Evolutionary conservation across 1,140 invertebrate genomes (phyloP).

Genomic region (Orussus abietinus): DNA sequence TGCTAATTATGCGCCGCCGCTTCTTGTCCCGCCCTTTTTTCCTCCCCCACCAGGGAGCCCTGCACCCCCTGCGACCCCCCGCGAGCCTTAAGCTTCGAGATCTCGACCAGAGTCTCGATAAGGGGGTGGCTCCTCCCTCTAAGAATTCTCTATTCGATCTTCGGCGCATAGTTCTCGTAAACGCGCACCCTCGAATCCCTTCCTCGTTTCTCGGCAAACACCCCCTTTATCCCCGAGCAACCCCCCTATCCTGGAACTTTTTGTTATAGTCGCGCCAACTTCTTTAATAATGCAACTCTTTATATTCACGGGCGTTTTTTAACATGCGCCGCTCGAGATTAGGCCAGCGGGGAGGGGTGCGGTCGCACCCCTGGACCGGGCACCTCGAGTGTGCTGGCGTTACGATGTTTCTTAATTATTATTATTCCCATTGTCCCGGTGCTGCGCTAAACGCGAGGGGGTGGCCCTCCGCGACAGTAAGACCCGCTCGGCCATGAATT

Average conservation of each 20-base stretch:
- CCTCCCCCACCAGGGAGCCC: constrained; percentile 7
- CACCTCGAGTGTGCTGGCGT: constrained; percentile 42
- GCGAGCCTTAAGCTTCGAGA: no score
- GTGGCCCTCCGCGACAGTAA: constrained; percentile 39
- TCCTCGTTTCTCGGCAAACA: no score
- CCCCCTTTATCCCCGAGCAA: no score
- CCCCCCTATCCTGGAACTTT: constrained; percentile 35
- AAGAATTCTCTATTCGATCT: no score
- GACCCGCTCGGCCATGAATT: constrained; percentile 46
- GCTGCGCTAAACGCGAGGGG: constrained; percentile 29
- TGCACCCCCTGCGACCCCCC: no score
- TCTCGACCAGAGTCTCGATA: no score
- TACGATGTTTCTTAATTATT: constrained; percentile 55
- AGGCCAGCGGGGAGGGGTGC: constrained; percentile 30
- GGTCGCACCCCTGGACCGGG: constrained; percentile 23
- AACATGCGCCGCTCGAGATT: constrained; percentile 50
- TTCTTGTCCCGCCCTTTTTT: constrained; percentile 46
- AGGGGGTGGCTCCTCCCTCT: no score
- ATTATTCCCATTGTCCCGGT: constrained; percentile 48
- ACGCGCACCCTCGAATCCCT: no score
- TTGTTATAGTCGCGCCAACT: constrained; percentile 51
- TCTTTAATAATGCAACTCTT: constrained; percentile 56
- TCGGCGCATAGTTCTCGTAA: no score
- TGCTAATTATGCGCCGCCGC: constrained; percentile 53
- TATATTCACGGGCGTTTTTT: constrained; percentile 53